Base-by-base conservation (phyloP, 2,113 vertebrate genomes). In the Shinisaurus crocodilurus region DNA sequence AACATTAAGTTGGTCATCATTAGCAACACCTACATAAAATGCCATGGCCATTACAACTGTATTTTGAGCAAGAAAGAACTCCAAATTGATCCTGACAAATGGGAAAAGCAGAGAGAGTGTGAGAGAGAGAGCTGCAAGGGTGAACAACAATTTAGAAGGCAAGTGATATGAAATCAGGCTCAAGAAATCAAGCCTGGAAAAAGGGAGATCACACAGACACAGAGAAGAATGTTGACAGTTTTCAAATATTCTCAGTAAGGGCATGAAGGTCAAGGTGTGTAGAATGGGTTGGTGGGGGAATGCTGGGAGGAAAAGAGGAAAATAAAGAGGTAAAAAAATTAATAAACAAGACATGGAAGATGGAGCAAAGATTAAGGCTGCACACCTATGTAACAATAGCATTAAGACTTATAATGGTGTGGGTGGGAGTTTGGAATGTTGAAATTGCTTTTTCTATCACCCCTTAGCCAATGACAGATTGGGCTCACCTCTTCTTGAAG, bases 1-100 rank as follows among this genome's bases (percentile, higher is more conserved):
- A 57, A 75, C 40, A 74, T 86, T 74, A 86, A 86, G 75, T 86
- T 86, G 85, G 74, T 86, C 85, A 74, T 86, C 85, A 86, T 86
- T 86, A 86, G 23, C n/a, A 74, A 74, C 48, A 86, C 45, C 85
- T 86, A 86, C 40, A 25, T 54, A n/a, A 86, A 86, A 74, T 86
- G 85, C 75, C 69, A 74, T 48, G 50, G 50, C 69, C 75, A 86
- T 86, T 86, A 86, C 72, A 86, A 86, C 40, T 69, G 69, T 74
- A 86, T 86, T 57, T 74, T 74, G 32, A 86, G 48, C 34, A 86
- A 37, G 69, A 10, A 12, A 40, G 43, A 85, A 40, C 48, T 32
- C 27, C 12, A 72, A 72, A 86, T 37, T 27, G n/a, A 23, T 70
- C 50, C 69, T 57, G 69, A 57, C 20, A 86, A 67, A 74, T 29